These are phyloP conservation scores for Sitobion miscanthi DNA, from an alignment of 1,140 invertebrate genomes.

Conservation along the genomic window DNA sequence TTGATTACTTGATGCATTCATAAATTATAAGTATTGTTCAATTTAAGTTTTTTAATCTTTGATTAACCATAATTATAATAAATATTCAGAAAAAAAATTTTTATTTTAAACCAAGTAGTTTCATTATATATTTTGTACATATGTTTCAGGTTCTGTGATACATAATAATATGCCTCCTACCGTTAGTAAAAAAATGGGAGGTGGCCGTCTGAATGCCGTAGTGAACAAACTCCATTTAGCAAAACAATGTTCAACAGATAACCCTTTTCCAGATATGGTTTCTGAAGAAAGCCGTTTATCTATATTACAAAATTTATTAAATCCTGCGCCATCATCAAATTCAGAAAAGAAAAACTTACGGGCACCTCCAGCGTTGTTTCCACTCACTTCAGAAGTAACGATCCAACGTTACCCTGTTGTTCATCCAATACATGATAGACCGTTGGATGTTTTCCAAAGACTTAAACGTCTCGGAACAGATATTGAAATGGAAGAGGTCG, in stretches of 20 bases:
- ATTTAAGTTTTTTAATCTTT: not conserved
- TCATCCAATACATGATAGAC: slow-evolving; percentile 32
- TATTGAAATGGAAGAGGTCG: slow-evolving; percentile 58
- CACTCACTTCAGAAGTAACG: slow-evolving; percentile 48
- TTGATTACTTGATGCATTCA: not conserved
- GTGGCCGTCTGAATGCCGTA: slow-evolving; percentile 52
- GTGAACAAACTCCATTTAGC: slow-evolving; percentile 57
- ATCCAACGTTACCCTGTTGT: slow-evolving; percentile 52
- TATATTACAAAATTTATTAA: slow-evolving; percentile 47
- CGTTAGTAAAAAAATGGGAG: slow-evolving; percentile 36
- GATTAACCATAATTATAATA: not conserved
- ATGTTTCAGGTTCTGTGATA: slow-evolving; percentile 50
- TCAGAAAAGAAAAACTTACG: slow-evolving; percentile 47
- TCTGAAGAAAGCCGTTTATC: slow-evolving; percentile 37
- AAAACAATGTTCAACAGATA: slow-evolving; percentile 51
- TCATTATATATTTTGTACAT: not conserved
- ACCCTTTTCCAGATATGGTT: slow-evolving; percentile 6
- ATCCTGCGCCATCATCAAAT: not conserved
- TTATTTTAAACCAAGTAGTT: not conserved
- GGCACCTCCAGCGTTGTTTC: slow-evolving; percentile 47
- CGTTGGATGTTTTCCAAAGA: slow-evolving; percentile 58
- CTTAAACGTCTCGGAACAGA: slow-evolving; percentile 59
- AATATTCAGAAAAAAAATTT: not conserved
- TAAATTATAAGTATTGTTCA: not conserved
- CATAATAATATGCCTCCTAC: slow-evolving; percentile 43